Evolutionary conservation across 2,888 invertebrate genomes (phyloP), one percentile per base, ranked within the genome.

Genomic region (Helleia helle): DNA sequence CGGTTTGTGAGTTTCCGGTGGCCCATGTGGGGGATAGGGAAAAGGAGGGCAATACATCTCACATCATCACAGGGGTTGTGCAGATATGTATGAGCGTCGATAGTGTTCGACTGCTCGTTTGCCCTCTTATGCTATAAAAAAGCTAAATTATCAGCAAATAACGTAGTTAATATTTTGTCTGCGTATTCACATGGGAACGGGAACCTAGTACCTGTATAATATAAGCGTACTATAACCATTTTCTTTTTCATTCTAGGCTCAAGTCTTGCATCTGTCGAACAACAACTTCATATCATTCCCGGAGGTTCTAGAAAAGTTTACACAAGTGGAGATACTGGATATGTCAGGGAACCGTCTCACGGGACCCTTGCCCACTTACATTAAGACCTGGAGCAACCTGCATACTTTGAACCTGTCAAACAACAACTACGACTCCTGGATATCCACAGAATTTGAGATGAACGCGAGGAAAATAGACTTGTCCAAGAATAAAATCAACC

Each of bases 401-500:
- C 77, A 76, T 1, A 79, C 76, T 4, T 71, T 86, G 5, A 88
- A 87, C 48, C 89, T 93, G 59, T 76, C 75, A 0, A 88, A 87
- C 49, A 91, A 90, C 55, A 74, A 85, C 31, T 55, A 73, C 40
- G 75, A 73, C 27, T 62, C 60, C 2, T 84, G 84, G 84, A 52
- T 56, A n/a, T 58, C 55, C 5, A 65, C 56, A 11, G 67, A 62
- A 6, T 47, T 49, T 2, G 59, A 51, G 15, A 68, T 74, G 15
- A 65, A 71, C 38, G 58, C 93, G 12, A 77, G 80, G 50, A 67
- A 63, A 17, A 54, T 93, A n/a, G 90, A 90, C 58, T 62, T 93
- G 37, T 90, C 91, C 0, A 81, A 83, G 28, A 93, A 93, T 60
- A 87, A 88, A 39, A 86, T 93, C 36, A 86, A 80, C 25, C 65